Base-by-base conservation (phyloP, 2,888 invertebrate species). In the Sphaeridia pumilis region DNA sequence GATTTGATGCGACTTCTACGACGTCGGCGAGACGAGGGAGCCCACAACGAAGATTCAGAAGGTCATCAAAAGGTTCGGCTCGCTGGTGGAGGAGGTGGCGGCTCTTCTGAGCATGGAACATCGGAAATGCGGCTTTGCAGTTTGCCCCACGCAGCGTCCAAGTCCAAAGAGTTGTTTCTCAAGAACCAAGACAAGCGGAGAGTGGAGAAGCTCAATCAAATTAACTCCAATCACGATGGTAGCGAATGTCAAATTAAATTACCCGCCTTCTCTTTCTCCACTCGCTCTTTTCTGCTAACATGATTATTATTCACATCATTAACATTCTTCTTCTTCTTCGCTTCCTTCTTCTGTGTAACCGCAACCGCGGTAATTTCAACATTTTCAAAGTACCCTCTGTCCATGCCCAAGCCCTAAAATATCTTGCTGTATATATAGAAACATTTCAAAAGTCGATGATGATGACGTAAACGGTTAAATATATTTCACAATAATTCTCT, bases 151-250 rank as follows among this genome's bases (percentile, higher is more conserved):
- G 35, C 38, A 43, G 17, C 26, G 10, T 22, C 12, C 17, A n/a
- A 25, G 27, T 17, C 26, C n/a, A 52, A 20, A 25, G 54, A 54
- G 24, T 50, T 50, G 44, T 54, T 54, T 26, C 27, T 46, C 12
- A 45, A 27, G 49, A 50, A 21, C 34, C 38, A 46, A 27, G 54
- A 54, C 25, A 54, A 54, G 42, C 28, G 46, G 20, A 43, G 43
- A 50, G 50, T 54, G 21, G 54, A 54, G 27, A 54, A 54, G 24
- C 49, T 50, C 45, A 54, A 54, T 50, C 54, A 44, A 54, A 50
- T 54, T 45, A 54, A 54, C 41, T 49, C 54, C 36, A 54, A 50
- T 49, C 49, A 54, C 36, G 54, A 54, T 46, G 54, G 54, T 54
- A 50, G 42, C 43, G 28, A 25, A 49, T 31, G 42, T 49, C 42